Percentiles rank a stretch among this genome's conserved stretches.
Evolutionary conservation across 2,113 vertebrate species (phyloP).

Genomic region (Odontophorus gujanensis): DNA sequence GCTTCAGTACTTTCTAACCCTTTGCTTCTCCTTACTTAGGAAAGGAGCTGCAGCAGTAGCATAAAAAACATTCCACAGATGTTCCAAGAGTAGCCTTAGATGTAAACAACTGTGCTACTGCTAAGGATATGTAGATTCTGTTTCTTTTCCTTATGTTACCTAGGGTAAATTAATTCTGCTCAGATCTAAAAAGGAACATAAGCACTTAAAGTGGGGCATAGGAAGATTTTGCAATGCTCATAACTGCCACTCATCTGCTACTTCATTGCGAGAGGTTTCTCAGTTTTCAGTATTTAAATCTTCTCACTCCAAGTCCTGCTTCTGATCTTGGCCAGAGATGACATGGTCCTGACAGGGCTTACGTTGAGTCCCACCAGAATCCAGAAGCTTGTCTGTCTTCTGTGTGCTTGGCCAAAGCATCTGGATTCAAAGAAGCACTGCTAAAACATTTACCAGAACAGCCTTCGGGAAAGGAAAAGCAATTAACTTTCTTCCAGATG

Average conservation of each 20-base stretch:
- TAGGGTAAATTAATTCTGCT: neutral
- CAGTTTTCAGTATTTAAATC: neutral
- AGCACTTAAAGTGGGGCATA: neutral
- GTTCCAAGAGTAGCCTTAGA: neutral
- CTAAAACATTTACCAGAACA: neutral
- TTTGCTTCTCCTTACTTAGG: neutral
- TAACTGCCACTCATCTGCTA: neutral
- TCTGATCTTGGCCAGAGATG: neutral
- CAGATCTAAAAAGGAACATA: neutral
- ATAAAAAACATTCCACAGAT: neutral
- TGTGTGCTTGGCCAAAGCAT: neutral
- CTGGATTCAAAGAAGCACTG: neutral
- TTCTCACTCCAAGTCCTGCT: neutral
- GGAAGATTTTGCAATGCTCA: neutral
- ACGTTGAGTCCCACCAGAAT: neutral
- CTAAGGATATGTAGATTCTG: neutral
- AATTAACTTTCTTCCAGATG: neutral
- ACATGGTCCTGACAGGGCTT: neutral
- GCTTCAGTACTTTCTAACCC: neutral
- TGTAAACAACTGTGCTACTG: neutral
- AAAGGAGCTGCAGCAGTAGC: neutral
- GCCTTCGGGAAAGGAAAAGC: neutral
- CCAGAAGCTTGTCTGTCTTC: neutral
- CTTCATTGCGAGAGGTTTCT: neutral
- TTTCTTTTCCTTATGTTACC: neutral